Evolutionary conservation across 1,140 invertebrate genomes (phyloP).

Genomic region (Drosophila funebris): DNA sequence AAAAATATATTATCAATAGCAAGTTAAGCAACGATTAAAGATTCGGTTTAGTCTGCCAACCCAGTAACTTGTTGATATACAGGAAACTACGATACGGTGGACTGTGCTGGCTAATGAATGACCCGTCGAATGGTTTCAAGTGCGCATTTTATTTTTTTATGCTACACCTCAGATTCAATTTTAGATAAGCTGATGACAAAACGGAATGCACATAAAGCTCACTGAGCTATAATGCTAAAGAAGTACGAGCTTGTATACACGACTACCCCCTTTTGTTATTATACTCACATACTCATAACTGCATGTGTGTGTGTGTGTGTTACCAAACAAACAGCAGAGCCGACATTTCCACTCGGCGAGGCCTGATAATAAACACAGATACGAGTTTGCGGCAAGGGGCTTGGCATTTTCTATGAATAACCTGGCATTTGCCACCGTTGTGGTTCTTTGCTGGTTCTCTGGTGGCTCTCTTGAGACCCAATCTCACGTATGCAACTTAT

Average conservation of each 20-base stretch:
- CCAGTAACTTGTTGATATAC: constrained; percentile 5
- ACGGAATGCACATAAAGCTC: constrained; percentile 66
- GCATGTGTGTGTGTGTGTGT: constrained; percentile 12
- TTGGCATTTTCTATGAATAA: constrained; percentile 33
- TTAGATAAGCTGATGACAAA: constrained; percentile 74
- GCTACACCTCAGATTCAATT: constrained; percentile 72
- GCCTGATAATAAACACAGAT: constrained; percentile 63
- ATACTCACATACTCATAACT: not conserved
- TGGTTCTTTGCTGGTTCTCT: no score
- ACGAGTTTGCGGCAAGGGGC: constrained; percentile 18
- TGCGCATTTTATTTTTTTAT: constrained; percentile 32
- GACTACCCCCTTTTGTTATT: constrained; percentile 57
- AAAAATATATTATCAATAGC: no score
- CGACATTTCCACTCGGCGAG: constrained; percentile 43
- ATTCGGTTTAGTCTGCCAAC: no score
- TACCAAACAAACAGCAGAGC: constrained; percentile 50
- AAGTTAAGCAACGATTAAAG: no score
- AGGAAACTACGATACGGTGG: not conserved
- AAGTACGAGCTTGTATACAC: constrained; percentile 4
- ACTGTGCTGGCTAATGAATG: constrained; percentile 26
- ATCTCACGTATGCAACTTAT: constrained; percentile 34
- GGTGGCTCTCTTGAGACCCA: not conserved
- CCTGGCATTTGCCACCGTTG: not conserved
- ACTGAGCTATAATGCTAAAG: constrained; percentile 36
- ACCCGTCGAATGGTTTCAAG: constrained; percentile 45